Conservation (phyloP, 2,888 invertebrate genomes). For the Yponomeuta cagnagella region DNA sequence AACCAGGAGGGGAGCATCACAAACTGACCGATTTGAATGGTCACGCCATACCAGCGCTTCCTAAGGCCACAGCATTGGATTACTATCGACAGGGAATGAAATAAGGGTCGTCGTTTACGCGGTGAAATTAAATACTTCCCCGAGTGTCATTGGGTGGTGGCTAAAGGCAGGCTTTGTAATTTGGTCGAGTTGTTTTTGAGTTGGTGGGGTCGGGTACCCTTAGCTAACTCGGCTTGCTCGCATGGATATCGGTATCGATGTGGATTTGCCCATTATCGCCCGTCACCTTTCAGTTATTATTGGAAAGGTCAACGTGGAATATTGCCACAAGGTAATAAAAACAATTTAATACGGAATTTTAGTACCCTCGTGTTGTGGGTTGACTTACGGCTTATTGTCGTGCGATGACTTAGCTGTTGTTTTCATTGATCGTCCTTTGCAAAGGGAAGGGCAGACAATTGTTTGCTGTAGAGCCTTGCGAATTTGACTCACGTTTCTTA, state of each 20-base stretch:
- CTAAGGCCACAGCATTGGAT: not conserved
- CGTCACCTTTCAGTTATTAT: not conserved
- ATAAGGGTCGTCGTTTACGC: conserved; percentile 3
- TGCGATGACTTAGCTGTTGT: too few species aligned
- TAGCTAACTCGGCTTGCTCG: not conserved
- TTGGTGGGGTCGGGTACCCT: conserved; percentile 41
- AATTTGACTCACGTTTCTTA: too few species aligned
- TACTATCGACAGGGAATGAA: not conserved
- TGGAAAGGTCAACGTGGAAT: not conserved
- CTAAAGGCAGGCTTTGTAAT: conserved; percentile 45
- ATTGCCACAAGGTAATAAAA: not conserved
- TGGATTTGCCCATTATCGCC: not conserved
- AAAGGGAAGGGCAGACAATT: too few species aligned
- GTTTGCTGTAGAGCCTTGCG: too few species aligned
- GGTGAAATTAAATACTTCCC: not conserved
- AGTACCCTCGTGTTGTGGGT: too few species aligned
- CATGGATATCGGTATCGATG: conserved; percentile 2
- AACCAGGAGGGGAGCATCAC: conserved; percentile 29
- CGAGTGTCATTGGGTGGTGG: conserved; percentile 21
- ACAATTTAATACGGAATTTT: not conserved
- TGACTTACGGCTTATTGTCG: too few species aligned
- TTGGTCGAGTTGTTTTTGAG: conserved; percentile 55
- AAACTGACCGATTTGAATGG: conserved; percentile 39
- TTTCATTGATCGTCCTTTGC: too few species aligned
- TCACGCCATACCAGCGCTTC: not conserved